Percentiles rank a stretch among this genome's conserved stretches.
These are phyloP conservation scores for Tonatia bakeri DNA, from an alignment of 2,113 vertebrate genomes.

Conservation along the genomic window DNA sequence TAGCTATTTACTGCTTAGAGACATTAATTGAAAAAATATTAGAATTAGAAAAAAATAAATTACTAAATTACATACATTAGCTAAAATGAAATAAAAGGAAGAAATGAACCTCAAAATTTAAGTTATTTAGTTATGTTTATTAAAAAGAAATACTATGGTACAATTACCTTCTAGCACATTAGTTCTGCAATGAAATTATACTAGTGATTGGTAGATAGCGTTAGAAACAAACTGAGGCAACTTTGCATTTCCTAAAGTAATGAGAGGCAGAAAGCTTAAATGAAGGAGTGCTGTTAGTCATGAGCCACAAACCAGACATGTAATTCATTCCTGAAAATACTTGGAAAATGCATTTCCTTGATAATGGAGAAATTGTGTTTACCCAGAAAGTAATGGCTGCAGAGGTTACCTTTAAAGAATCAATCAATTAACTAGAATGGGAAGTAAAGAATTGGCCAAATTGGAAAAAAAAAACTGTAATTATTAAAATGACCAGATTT, in stretches of 20 bases:
- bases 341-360: slow-evolving; percentile 73
- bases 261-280: slow-evolving; percentile 58
- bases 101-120: slow-evolving; percentile 43
- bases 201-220: slow-evolving; percentile 54
- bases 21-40: slow-evolving; percentile 48
- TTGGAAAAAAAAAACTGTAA: slow-evolving; percentile 71
- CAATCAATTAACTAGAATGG: slow-evolving; percentile 61
- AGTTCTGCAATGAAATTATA: slow-evolving; percentile 58
- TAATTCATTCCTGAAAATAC: slow-evolving; percentile 75
- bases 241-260: slow-evolving; percentile 71
- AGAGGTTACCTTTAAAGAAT: slow-evolving; percentile 68
- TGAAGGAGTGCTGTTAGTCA: slow-evolving; percentile 63
- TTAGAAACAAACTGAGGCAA: slow-evolving; percentile 65
- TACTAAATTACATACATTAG: slow-evolving; percentile 45
- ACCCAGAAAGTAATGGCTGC: slow-evolving; percentile 63
- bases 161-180: slow-evolving; percentile 53
- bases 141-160: slow-evolving; percentile 53
- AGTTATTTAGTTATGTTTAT: slow-evolving; percentile 69
- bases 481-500: slow-evolving; percentile 68
- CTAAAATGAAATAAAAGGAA: slow-evolving; percentile 53
- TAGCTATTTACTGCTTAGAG: neutral
- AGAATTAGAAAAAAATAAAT: slow-evolving; percentile 57
- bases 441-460: slow-evolving; percentile 64
- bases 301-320: slow-evolving; percentile 72
- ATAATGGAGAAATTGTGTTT: slow-evolving; percentile 68